Base-by-base conservation (phyloP, 2,797 vertebrate genomes). In the Manis pentadactyla region DNA sequence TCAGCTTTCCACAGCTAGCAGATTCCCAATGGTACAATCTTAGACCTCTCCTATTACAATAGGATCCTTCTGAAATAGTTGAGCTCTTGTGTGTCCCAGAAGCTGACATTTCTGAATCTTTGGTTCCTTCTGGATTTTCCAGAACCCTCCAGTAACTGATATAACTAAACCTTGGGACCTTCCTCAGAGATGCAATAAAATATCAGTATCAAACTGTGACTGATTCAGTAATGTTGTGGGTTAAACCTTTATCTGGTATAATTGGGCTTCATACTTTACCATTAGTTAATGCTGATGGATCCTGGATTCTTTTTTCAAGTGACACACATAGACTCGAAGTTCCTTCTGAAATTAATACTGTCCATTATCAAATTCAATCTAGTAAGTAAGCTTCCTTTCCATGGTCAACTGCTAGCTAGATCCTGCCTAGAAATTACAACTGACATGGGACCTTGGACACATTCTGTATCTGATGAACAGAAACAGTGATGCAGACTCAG, bases 61-160 rank as follows among this genome's bases (percentile, higher is more conserved):
- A 63, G 93, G 37, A 46, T 66, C 15, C 6, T 91, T 57, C 18
- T 57, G 8, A 51, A 13, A 64, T 1, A 71, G n/a, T 6, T 27
- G 4, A 64, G 12, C 4, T 13, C 2, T n/a, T 25, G 46, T 31
- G 14, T 42, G 51, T 14, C 11, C 11, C 8, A 21, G 2, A 1
- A 75, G 4, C 7, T 64, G 68, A 29, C 21, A 39, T 4, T 51
- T 87, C 15, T 95, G 15, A 86, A 74, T 34, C 29, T 49, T 49
- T 6, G 5, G 4, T 55, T 81, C 15, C 39, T 69, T 71, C 46
- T 90, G 34, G 11, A 55, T 2, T n/a, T n/a, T n/a, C 23, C 10
- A 15, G 11, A 74, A 25, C 2, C 1, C 7, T 13, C 6, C 13
- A 79, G 39, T 2, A 55, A 0, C 34, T 66, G 31, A 55, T 61